Evolutionary conservation across 2,113 vertebrate species (phyloP), one percentile per base, ranked within the genome.

Genomic region (Ophthalmotilapia sp.): DNA sequence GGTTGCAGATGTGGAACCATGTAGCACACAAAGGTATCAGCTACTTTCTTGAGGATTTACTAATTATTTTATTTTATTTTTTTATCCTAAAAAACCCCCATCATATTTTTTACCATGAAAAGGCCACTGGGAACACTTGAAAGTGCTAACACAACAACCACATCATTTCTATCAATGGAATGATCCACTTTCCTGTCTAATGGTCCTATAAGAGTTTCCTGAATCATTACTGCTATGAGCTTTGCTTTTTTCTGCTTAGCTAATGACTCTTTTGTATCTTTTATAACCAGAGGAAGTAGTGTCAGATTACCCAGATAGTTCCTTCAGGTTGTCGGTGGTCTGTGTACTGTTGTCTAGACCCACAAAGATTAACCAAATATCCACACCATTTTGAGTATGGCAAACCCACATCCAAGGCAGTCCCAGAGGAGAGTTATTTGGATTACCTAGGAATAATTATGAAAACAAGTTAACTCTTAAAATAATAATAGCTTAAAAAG

Each of bases 81-180:
- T 3, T 26, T 29, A 75, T 75, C 40, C 14, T 75, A 29, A 75
- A 75, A 42, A n/a, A 0, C 0, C 6, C 6, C n/a, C 13, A 10
- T 45, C 8, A 73, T 9, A 26, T 75, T 29, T 60, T 73, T 47
- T 19, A 29, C 65, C 21, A 70, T 42, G 38, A 45, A 70, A 73
- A 47, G 23, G 68, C 68, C 23, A 75, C 21, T 26, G 14, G 14
- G 23, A 47, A 11, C 40, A 2, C 68, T 47, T 75, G 68, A 47
- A 45, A 75, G 68, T 26, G 6, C 68, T 47, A 47, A 47, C 14
- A 75, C 70, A 73, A 73, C 68, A 73, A 73, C 68, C 40, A 73
- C 42, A 31, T 47, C 6, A 45, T 45, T 73, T 45, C 70, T 47
- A 19, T 19, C 23, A 75, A 47, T 75, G 70, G 15, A 47, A 29